These are phyloP conservation scores for Tragelaphus buxtoni DNA, from an alignment of 2,113 vertebrate genomes.

Conservation along the genomic window DNA sequence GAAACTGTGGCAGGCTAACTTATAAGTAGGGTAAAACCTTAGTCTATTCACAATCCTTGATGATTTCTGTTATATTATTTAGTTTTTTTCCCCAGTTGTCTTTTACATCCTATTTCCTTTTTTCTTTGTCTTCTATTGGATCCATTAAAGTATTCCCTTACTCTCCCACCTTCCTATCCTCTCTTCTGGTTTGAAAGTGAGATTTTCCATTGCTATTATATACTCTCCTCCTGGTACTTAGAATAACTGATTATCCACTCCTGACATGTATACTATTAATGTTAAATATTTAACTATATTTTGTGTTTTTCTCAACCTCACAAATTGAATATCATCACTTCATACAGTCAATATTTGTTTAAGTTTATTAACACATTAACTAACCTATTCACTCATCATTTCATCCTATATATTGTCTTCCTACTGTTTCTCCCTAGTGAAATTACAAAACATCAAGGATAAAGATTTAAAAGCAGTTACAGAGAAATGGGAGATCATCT, in stretches of 20 bases:
- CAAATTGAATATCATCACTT: background rate
- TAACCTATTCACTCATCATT: background rate
- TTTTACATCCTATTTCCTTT: background rate
- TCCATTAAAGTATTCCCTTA: background rate
- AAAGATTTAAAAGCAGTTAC: background rate
- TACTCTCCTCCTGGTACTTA: background rate
- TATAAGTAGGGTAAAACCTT: background rate
- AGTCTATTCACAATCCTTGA: background rate
- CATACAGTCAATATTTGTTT: background rate
- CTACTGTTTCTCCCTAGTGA: background rate
- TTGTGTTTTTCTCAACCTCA: background rate
- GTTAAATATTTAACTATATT: background rate
- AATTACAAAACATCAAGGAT: background rate
- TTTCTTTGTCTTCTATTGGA: background rate
- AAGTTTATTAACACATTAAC: background rate
- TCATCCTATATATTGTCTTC: background rate
- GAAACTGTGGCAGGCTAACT: background rate
- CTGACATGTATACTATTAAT: background rate
- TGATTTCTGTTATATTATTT: background rate
- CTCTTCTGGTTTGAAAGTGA: background rate
- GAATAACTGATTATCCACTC: background rate
- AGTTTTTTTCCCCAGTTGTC: background rate
- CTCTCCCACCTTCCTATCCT: background rate
- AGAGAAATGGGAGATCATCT: background rate
- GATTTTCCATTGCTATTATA: background rate